Base-by-base conservation (phyloP, 2,888 invertebrate species). In the Ophion ellenae region DNA sequence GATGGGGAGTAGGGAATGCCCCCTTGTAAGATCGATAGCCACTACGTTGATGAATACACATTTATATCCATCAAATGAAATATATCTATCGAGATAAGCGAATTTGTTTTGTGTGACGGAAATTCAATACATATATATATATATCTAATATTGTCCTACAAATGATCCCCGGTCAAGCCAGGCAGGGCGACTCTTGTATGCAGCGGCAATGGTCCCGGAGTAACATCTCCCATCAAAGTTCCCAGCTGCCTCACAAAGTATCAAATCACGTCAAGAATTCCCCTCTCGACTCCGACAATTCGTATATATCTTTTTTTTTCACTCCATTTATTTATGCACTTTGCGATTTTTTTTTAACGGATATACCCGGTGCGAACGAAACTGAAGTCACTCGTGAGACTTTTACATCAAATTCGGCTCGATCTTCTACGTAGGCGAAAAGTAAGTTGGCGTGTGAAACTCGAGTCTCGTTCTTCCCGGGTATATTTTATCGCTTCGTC, bases 91-190 rank as follows among this genome's bases (percentile, higher is more conserved):
- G 40, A 71, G 47, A 59, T n/a, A 47, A 59, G 76, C 57, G 81
- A 47, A 61, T 61, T 20, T 67, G 28, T 69, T 20, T 81, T 28
- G 47, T 57, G 47, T 64, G 66, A 20, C 40, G 69, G 20, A 74
- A 77, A 66, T 32, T 7, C 1, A 6, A 32, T 53, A 45, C 40
- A 47, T 24, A 63, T 63, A 17, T n/a, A n/a, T 53, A 53, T 40
- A 6, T 40, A 9, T 40, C 1, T 40, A 7, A 7, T 40, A 9
- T 59, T 47, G 10, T n/a, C 40, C 73, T 94, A 95, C 89, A 96
- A 95, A 93, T 95, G 95, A 94, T 95, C 95, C 89, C 96, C 96
- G 88, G 95, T 95, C 93, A 95, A 95, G 94, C 95, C 95, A 94
- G 96, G 95, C 91, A 96, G 95, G 90, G 95, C 95, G 94, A 96